Percentiles rank a stretch among this genome's conserved stretches.
phyloP scores from a whole-genome alignment of 1,140 invertebrate genomes.

The Sminthurides bifidus region DNA sequence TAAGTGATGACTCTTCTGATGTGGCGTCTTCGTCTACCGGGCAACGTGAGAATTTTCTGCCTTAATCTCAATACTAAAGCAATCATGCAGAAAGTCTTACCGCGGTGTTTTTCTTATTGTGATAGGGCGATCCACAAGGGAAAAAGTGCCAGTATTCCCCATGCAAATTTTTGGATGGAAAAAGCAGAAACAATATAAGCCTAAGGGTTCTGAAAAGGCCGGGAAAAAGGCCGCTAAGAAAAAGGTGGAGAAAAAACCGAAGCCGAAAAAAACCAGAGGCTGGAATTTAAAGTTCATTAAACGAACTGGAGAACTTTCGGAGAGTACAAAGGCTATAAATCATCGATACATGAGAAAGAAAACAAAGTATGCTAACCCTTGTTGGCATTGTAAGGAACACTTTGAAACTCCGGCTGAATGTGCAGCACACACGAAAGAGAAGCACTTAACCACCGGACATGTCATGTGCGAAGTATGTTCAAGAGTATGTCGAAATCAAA shows the following conservation, averaged over 20 bases:
- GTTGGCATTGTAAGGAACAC: not conserved
- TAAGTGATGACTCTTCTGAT: no score
- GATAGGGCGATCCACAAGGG: not conserved
- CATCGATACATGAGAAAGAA: not conserved
- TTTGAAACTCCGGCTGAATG: not conserved
- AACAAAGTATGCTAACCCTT: not conserved
- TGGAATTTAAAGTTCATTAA: no score
- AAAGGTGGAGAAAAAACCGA: not conserved
- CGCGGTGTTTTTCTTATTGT: no score
- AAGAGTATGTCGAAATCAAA: not conserved
- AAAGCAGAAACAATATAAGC: not conserved
- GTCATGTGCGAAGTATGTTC: not conserved
- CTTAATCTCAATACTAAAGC: no score
- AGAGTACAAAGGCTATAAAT: no score
- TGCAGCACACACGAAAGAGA: not conserved
- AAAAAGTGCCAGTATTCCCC: not conserved
- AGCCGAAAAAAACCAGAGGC: not conserved
- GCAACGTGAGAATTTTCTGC: no score
- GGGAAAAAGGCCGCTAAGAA: not conserved
- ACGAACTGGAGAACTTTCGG: no score
- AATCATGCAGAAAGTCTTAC: no score
- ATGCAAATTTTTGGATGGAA: not conserved
- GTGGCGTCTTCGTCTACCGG: no score
- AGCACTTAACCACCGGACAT: not conserved
- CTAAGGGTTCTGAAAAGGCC: not conserved